phyloP scores from a whole-genome alignment of 2,113 vertebrate genomes.

The Ictidomys tridecemlineatus region DNA sequence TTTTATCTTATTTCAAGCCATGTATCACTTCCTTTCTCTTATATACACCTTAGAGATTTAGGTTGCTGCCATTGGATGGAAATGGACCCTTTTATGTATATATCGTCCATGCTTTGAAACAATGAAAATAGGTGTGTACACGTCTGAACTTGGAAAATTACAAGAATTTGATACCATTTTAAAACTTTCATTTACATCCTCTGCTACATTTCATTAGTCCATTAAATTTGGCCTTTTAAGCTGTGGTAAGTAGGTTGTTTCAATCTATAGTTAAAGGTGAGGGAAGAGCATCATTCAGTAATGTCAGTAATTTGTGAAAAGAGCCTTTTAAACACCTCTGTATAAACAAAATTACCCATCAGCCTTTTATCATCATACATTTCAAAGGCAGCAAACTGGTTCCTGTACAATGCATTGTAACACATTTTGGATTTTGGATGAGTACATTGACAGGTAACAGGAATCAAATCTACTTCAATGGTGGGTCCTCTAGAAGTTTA shows the following conservation, averaged over 20 bases:
- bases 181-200: constrained; percentile 17
- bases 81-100: neutral
- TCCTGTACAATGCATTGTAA: neutral
- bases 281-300: neutral
- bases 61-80: neutral
- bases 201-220: neutral
- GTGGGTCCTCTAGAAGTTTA: neutral
- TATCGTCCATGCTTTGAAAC: neutral
- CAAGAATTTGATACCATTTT: neutral
- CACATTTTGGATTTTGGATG: neutral
- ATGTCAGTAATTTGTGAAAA: neutral
- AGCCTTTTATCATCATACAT: neutral
- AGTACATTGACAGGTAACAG: neutral
- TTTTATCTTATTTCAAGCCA: neutral
- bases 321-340: neutral
- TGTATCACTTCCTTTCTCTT: neutral
- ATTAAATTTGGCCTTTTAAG: constrained; percentile 4
- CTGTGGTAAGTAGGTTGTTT: neutral
- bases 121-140: neutral
- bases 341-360: neutral
- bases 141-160: constrained; percentile 19
- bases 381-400: neutral
- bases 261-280: neutral
- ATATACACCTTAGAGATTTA: neutral
- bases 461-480: neutral